phyloP scores from a whole-genome alignment of 37 sponge, comb jelly and placozoan species.

The Tethya wilhelma region DNA sequence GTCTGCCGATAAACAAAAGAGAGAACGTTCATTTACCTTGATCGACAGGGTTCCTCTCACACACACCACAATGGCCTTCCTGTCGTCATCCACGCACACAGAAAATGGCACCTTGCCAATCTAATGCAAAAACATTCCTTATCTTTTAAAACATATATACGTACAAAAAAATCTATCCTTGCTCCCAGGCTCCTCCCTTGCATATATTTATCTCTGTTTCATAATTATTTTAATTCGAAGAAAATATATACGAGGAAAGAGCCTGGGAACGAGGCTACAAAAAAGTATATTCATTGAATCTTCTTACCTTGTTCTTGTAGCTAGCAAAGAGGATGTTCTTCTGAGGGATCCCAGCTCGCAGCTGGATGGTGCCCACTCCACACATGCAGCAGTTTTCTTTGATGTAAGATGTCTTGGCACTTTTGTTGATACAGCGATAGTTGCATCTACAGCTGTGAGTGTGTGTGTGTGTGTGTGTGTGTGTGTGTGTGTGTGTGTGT shows the following conservation, averaged over 20 bases:
- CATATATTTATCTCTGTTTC: too few species aligned
- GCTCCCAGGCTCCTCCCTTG: too few species aligned
- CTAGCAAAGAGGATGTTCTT: conserved; percentile 14
- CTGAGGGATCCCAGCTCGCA: conserved; percentile 8
- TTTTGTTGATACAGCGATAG: neutral
- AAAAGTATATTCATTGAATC: too few species aligned
- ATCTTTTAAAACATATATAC: too few species aligned
- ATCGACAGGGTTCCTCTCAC: conserved; percentile 85
- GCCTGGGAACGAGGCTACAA: too few species aligned
- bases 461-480: too few species aligned
- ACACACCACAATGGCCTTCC: conserved; percentile 63
- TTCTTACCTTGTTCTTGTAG: conserved; percentile 51
- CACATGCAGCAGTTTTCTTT: conserved; percentile 28
- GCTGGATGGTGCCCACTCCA: conserved; percentile 20
- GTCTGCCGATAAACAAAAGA: neutral
- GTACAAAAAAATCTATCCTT: too few species aligned
- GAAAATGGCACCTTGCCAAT: conserved; percentile 59
- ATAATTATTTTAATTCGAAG: too few species aligned
- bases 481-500: neutral
- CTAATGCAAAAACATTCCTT: too few species aligned
- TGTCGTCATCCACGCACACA: conserved; percentile 57
- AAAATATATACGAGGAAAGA: too few species aligned
- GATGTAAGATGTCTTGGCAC: neutral
- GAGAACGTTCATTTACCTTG: conserved; percentile 42
- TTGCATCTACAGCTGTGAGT: conserved; percentile 19